These are phyloP conservation scores for Monochamus saltuarius DNA, from an alignment of 1,140 invertebrate species.

Conservation along the genomic window DNA sequence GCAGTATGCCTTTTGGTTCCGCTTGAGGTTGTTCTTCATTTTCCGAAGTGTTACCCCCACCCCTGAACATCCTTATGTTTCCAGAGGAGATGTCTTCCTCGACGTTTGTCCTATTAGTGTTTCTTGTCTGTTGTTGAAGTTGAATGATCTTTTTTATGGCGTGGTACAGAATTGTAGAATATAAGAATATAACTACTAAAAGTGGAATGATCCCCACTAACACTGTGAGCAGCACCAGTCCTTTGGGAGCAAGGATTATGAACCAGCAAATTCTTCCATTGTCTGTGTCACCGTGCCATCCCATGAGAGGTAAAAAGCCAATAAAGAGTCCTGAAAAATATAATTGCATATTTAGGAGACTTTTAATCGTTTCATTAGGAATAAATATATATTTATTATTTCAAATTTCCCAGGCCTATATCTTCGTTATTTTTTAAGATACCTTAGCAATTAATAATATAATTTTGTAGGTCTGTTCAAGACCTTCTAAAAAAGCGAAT, in stretches of 20 bases:
- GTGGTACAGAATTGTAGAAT: conserved; percentile 56
- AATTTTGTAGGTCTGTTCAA: too few relatives aligned
- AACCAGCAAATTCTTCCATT: conserved; percentile 56
- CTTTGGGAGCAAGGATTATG: conserved; percentile 54
- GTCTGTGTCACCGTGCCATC: conserved; percentile 55
- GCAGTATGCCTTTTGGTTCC: neutral
- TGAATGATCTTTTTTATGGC: conserved; percentile 55
- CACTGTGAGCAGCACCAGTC: conserved; percentile 56
- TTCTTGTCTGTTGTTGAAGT: conserved; percentile 38
- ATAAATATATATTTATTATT: too few relatives aligned
- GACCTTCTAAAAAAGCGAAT: too few relatives aligned
- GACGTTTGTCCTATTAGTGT: conserved; percentile 16
- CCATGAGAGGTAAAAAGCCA: conserved; percentile 58
- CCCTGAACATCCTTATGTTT: conserved; percentile 40
- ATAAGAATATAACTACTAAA: conserved; percentile 54
- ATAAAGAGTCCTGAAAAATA: conserved; percentile 54
- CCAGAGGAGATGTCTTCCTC: conserved; percentile 14
- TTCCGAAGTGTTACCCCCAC: conserved; percentile 21
- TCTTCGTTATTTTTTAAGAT: too few relatives aligned
- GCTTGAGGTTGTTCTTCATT: neutral
- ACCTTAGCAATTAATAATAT: too few relatives aligned
- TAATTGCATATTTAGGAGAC: too few relatives aligned
- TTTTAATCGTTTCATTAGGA: too few relatives aligned
- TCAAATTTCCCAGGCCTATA: too few relatives aligned
- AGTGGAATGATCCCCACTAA: conserved; percentile 57